Base-by-base conservation (phyloP, 2,888 invertebrate genomes). In the Lasioglossum calceatum region DNA sequence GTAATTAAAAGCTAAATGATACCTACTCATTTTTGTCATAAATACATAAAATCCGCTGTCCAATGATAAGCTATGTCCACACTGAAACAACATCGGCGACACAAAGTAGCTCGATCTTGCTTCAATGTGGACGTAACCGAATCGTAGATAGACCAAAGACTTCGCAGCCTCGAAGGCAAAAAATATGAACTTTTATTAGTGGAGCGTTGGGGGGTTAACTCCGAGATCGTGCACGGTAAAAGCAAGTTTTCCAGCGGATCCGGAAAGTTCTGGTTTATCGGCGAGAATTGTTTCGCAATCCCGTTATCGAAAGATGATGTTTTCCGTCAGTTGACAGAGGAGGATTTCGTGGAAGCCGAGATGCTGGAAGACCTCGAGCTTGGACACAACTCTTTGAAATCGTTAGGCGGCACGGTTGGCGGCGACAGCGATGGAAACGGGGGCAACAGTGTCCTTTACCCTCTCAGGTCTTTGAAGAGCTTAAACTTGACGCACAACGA, bases 401-500 rank as follows among this genome's bases (percentile, higher is more conserved):
- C 97, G 1, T 94, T 98, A 80, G 94, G 94, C 4, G 92, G 94
- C 47, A 88, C 88, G 19, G 86, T 83, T n/a, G 90, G 86, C 72
- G 83, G 79, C n/a, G 93, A 92, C 73, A 89, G 90, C 58, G 94
- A 94, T 73, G 89, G 90, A 32, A 93, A 92, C 47, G 91, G 90
- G 36, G 90, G 89, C 47, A 98, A 98, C 93, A 97, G 97, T 77
- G 98, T 98, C 0, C 94, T 98, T 70, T 96, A 97, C 91, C 97
- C 97, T 70, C 95, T 98, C 77, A 96, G 96, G 91, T 96, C 97
- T 16, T 95, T 98, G 39, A 96, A 96, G 88, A 96, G 96, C 88
- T 96, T 98, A 71, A 98, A 98, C 95, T 96, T 98, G 86, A 97
- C 98, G 0, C 97, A 97, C 93, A 98, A 98, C 94, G 96, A 96